phyloP scores from a whole-genome alignment of 1,140 invertebrate genomes.

The Akabosia matsudoensis region DNA sequence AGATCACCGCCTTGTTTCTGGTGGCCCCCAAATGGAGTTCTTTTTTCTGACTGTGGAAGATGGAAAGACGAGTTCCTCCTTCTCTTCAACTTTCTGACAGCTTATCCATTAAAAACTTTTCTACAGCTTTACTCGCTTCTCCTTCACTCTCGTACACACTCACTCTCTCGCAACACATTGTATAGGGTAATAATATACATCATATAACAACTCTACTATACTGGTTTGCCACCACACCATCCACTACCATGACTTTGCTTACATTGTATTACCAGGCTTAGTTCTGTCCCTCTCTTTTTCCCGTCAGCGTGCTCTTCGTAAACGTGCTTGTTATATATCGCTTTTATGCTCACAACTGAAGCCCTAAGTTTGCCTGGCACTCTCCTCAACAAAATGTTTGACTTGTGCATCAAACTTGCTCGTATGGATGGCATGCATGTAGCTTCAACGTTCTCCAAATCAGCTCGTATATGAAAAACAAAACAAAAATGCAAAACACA shows the following conservation, averaged over 20 bases:
- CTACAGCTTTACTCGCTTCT: conserved; percentile 6
- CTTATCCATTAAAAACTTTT: conserved; percentile 40
- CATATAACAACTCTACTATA: background rate
- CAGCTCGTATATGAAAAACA: background rate
- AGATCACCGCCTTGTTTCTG: conserved; percentile 22
- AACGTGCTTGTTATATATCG: too few relatives aligned
- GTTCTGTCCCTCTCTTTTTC: too few relatives aligned
- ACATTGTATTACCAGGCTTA: too few relatives aligned
- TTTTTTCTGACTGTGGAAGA: conserved; percentile 22
- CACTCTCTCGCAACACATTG: background rate
- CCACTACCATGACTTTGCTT: background rate
- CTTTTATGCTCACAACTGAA: too few relatives aligned
- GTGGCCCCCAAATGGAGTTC: conserved; percentile 15
- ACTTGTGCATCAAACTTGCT: background rate
- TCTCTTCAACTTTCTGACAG: conserved; percentile 34
- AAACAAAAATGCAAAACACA: too few relatives aligned
- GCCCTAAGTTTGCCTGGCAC: too few relatives aligned
- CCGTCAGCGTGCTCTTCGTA: too few relatives aligned
- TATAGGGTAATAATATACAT: conserved; percentile 4
- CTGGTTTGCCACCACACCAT: background rate
- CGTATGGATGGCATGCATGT: background rate
- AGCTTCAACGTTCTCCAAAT: background rate
- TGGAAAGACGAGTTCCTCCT: conserved; percentile 24
- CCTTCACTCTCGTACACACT: background rate
- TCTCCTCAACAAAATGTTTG: too few relatives aligned